Percentiles rank a stretch among this genome's conserved stretches.
Conservation (phyloP, 2,113 vertebrate species). For the Fukomys damarensis region DNA sequence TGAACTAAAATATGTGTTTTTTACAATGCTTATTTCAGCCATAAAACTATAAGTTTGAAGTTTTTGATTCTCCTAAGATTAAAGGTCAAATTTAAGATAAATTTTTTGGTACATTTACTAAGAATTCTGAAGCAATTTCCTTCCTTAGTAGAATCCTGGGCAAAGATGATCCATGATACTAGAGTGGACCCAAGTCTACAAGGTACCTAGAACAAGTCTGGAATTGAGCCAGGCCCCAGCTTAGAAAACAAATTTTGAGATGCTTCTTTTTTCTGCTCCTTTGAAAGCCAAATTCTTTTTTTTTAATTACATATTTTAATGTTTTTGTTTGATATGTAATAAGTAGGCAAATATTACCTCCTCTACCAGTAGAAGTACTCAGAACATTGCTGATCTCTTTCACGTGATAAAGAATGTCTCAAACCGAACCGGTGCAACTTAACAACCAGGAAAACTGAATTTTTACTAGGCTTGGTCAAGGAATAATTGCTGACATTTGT, state of each 20-base stretch:
- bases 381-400: neutral
- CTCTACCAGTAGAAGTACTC: neutral
- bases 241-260: neutral
- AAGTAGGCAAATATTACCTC: neutral
- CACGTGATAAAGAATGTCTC: neutral
- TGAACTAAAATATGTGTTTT: constrained; percentile 40
- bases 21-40: constrained; percentile 38
- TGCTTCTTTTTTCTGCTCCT: neutral
- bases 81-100: neutral
- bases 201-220: neutral
- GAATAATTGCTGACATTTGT: constrained; percentile 23
- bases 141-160: neutral
- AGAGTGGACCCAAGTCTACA: no score
- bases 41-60: neutral
- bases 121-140: neutral
- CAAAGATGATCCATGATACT: rapidly evolving
- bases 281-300: neutral
- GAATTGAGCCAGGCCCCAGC: neutral
- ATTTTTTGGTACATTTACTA: neutral
- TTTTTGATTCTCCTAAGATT: neutral
- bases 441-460: neutral
- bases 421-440: neutral
- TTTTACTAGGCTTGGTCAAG: constrained; percentile 8
- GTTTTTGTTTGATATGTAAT: neutral
- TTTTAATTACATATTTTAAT: neutral